Conservation (phyloP, 2,888 invertebrate genomes). For the Sinotaia quadrata region DNA sequence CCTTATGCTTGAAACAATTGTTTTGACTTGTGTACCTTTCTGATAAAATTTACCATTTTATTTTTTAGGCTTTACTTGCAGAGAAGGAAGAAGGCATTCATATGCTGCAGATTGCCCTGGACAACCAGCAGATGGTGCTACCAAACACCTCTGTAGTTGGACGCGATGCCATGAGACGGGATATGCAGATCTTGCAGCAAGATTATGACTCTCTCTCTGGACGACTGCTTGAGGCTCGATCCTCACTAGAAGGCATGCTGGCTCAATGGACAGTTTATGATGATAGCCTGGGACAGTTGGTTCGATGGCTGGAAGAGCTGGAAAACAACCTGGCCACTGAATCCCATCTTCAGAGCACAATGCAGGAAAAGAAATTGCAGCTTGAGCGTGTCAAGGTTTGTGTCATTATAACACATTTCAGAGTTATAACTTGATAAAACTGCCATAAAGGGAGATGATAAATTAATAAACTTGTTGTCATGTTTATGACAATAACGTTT, state of each 20-base stretch:
- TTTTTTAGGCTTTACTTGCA: constrained; percentile 57
- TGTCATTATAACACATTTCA: too few relatives aligned
- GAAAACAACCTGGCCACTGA: constrained; percentile 86
- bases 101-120: constrained; percentile 66
- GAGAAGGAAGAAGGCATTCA: constrained; percentile 66
- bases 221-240: constrained; percentile 79
- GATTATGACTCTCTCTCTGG: constrained; percentile 90
- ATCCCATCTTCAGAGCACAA: constrained; percentile 76
- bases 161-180: constrained; percentile 87
- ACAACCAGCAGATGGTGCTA: constrained; percentile 65
- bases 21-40: too few relatives aligned
- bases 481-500: too few relatives aligned
- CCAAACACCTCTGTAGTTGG: constrained; percentile 94
- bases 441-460: too few relatives aligned
- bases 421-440: too few relatives aligned
- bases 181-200: constrained; percentile 85
- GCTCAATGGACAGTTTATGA: constrained; percentile 96
- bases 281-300: constrained; percentile 84
- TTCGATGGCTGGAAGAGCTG: constrained; percentile 83
- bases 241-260: constrained; percentile 87
- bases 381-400: constrained; percentile 92
- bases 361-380: constrained; percentile 66
- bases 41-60: too few relatives aligned
- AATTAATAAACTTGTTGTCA: too few relatives aligned
- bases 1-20: neutral